These are phyloP conservation scores for Micrasema longulum DNA, from an alignment of 1,140 invertebrate genomes.

Conservation along the genomic window DNA sequence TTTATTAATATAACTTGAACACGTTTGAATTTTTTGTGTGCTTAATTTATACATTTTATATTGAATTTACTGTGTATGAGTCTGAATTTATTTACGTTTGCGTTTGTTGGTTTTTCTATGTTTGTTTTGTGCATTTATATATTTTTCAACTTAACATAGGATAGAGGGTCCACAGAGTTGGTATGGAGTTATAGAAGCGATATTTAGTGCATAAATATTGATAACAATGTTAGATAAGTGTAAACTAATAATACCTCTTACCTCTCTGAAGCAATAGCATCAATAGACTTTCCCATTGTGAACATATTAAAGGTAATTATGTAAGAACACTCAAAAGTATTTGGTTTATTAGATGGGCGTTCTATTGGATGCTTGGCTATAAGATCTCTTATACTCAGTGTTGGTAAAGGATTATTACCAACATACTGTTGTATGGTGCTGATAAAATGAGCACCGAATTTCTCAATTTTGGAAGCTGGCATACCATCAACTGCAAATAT, in stretches of 20 bases:
- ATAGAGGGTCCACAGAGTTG: no score
- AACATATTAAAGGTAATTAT: slow-evolving; percentile 28
- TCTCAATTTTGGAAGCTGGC: slow-evolving; percentile 69
- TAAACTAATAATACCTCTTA: not conserved
- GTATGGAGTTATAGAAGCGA: not conserved
- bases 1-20: no score
- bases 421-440: slow-evolving; percentile 40
- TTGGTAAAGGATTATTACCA: slow-evolving; percentile 13
- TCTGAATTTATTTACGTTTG: no score
- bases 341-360: not conserved
- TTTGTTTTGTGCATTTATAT: no score
- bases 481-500: slow-evolving; percentile 70
- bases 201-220: not conserved
- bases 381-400: slow-evolving; percentile 10
- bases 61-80: no score
- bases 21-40: no score
- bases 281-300: slow-evolving; percentile 9
- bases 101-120: no score
- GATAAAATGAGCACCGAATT: slow-evolving; percentile 68
- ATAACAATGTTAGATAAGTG: not conserved
- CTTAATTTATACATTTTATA: no score
- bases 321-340: slow-evolving; percentile 25
- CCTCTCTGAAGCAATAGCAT: slow-evolving; percentile 42
- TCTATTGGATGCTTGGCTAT: slow-evolving; percentile 17
- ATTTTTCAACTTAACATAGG: no score